These are phyloP conservation scores for Pseudomyrmex pallidus DNA, from an alignment of 1,140 invertebrate species.

Conservation along the genomic window DNA sequence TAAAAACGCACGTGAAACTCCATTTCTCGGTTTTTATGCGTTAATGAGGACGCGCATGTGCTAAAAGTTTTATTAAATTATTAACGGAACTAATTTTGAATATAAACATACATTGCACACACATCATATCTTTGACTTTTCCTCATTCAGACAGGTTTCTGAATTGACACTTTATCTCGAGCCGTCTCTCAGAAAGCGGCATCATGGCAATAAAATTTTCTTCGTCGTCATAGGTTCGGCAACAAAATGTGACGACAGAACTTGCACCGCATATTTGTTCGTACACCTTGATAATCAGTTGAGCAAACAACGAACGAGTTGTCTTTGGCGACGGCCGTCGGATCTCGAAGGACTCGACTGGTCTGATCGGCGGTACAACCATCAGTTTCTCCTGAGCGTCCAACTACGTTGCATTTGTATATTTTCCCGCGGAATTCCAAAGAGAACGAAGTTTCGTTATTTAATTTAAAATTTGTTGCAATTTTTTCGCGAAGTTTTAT, in stretches of 20 bases:
- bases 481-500: background rate
- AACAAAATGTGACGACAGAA: slow-evolving; percentile 36
- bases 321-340: slow-evolving; percentile 66
- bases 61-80: background rate
- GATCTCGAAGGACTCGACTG: slow-evolving; percentile 64
- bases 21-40: background rate
- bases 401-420: slow-evolving; percentile 62
- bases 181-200: slow-evolving; percentile 7
- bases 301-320: slow-evolving; percentile 67
- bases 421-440: slow-evolving; percentile 3
- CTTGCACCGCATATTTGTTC: slow-evolving; percentile 70
- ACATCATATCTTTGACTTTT: slow-evolving; percentile 6
- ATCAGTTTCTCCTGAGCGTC: slow-evolving; percentile 69
- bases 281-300: slow-evolving; percentile 68
- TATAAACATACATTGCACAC: background rate
- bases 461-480: background rate
- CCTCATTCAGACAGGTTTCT: slow-evolving; percentile 34
- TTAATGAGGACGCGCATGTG: background rate
- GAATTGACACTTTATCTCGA: slow-evolving; percentile 52
- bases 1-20: background rate
- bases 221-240: slow-evolving; percentile 30
- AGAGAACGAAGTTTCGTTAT: background rate
- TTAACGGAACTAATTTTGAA: background rate
- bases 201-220: no score
- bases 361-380: slow-evolving; percentile 36